Evolutionary conservation across 2,888 invertebrate genomes (phyloP).

Genomic region (Sphaerophoria rueppellii): DNA sequence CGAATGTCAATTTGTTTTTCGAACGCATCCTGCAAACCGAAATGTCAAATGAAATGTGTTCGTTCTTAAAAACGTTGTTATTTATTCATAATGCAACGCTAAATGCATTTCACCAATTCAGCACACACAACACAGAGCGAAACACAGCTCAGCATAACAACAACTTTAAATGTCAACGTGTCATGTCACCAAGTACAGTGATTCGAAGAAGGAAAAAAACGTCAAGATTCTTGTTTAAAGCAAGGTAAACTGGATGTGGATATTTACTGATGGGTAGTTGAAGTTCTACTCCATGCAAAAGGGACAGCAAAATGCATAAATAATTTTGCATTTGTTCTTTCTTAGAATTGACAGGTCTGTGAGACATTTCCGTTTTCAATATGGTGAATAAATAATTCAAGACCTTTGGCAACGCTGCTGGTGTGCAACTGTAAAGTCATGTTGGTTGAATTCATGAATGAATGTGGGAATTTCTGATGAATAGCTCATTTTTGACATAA

Average conservation of each 20-base stretch:
- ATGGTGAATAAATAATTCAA: constrained; percentile 65
- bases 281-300: background rate
- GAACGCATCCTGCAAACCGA: no score
- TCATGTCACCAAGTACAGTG: constrained; percentile 43
- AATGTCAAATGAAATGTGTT: background rate
- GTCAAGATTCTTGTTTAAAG: constrained; percentile 39
- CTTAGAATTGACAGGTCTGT: constrained; percentile 26
- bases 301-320: background rate
- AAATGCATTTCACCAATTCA: constrained; percentile 58
- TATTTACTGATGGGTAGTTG: background rate
- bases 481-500: constrained; percentile 59
- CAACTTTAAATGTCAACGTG: constrained; percentile 52
- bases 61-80: background rate
- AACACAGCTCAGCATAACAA: constrained; percentile 8
- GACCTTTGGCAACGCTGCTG: constrained; percentile 2
- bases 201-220: constrained; percentile 29
- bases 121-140: constrained; percentile 2
- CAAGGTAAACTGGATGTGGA: constrained; percentile 2
- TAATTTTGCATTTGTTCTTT: constrained; percentile 41
- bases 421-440: background rate
- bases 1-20: no score
- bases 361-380: constrained; percentile 60
- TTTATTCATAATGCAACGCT: constrained; percentile 45
- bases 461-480: constrained; percentile 66
- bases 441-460: constrained; percentile 45